These are phyloP conservation scores for Stylophora pistillata DNA, from an alignment of 64 coral and sea anemone species.

Conservation along the genomic window DNA sequence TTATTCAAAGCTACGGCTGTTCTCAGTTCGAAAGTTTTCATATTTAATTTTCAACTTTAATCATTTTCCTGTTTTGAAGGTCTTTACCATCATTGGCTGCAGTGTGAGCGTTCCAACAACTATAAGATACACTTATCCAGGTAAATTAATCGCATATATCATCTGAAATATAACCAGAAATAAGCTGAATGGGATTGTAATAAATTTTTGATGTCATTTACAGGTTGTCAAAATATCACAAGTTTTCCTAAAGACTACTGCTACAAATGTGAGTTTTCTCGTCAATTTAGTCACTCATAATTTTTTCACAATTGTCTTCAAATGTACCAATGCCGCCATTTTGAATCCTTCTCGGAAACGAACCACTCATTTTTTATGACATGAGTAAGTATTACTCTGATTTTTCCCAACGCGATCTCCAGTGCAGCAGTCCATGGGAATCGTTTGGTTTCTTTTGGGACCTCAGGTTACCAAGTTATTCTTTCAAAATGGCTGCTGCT, in stretches of 20 bases:
- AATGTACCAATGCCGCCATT: not conserved
- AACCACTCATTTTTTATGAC: too few species aligned
- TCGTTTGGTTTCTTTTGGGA: too few species aligned
- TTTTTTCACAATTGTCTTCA: not conserved
- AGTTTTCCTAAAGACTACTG: not conserved
- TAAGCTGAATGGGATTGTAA: not conserved
- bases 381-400: too few species aligned
- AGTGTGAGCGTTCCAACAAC: not conserved
- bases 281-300: too few species aligned
- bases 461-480: too few species aligned
- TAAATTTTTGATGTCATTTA: not conserved
- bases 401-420: too few species aligned
- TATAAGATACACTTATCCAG: constrained; percentile 14
- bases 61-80: not conserved
- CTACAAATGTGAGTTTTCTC: constrained; percentile 27
- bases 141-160: not conserved
- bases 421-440: too few species aligned
- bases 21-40: not conserved
- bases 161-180: not conserved
- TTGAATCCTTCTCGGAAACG: too few species aligned
- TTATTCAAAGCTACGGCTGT: not conserved
- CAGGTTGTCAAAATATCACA: constrained; percentile 45
- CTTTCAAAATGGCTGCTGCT: too few species aligned
- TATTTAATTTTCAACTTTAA: not conserved
- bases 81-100: constrained; percentile 5